Percentiles rank a stretch among this genome's conserved stretches.
Conservation (phyloP, 30 jellyfish, hydroid and myxozoan genomes). For the Turritopsis rubra region DNA sequence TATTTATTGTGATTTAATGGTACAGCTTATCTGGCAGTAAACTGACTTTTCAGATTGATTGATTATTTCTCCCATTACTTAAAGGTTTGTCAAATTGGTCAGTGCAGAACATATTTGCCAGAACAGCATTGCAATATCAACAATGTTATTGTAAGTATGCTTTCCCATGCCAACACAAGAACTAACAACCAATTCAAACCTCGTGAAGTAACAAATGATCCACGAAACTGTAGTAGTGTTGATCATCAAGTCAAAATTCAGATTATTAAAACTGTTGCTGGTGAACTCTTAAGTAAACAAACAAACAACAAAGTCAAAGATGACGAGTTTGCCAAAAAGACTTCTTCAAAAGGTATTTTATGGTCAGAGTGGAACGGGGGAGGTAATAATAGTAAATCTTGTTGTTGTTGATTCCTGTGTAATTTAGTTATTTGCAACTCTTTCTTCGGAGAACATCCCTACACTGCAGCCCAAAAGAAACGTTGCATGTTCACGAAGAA, state of each 20-base stretch:
- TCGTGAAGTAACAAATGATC: conserved; percentile 48
- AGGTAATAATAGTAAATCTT: conserved; percentile 46
- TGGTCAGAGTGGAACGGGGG: conserved; percentile 85
- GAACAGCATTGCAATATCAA: conserved; percentile 39
- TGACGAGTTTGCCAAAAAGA: neutral
- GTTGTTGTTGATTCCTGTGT: too few species aligned
- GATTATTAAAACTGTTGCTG: conserved; percentile 29
- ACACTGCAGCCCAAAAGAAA: neutral
- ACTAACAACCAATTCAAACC: conserved; percentile 38
- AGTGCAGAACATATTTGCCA: conserved; percentile 44
- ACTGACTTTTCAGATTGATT: neutral
- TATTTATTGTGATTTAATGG: too few species aligned
- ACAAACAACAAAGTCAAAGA: neutral
- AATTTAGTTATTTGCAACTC: neutral
- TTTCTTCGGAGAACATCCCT: neutral
- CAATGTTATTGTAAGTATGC: conserved; percentile 18
- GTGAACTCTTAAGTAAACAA: conserved; percentile 30
- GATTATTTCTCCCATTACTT: neutral
- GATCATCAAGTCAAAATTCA: conserved; percentile 25
- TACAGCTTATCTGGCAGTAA: neutral
- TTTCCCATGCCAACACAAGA: neutral
- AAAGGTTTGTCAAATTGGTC: conserved; percentile 39
- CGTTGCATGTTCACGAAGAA: too few species aligned
- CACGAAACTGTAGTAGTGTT: conserved; percentile 69
- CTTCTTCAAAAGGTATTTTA: conserved; percentile 60